Conservation (phyloP, 2,113 vertebrate species). For the Lycaon pictus region DNA sequence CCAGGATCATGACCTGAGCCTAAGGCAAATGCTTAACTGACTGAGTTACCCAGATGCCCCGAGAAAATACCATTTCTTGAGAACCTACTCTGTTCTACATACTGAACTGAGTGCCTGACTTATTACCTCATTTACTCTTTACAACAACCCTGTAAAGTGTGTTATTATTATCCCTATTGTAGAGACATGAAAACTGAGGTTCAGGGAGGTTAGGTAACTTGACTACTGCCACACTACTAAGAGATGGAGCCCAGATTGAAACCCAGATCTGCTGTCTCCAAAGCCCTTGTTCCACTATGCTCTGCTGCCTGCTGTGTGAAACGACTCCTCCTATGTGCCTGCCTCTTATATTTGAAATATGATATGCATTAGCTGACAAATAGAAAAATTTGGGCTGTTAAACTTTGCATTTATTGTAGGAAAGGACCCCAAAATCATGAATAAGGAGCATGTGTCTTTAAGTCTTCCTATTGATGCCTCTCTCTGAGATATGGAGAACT, state of each 20-base stretch:
- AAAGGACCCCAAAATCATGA: neutral
- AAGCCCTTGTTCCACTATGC: neutral
- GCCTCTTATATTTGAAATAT: neutral
- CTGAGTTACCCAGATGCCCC: neutral
- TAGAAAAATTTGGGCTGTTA: conserved; percentile 30
- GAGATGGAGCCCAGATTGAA: neutral
- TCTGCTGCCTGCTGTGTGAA: neutral
- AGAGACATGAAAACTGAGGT: neutral
- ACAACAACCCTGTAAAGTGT: neutral
- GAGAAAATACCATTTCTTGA: conserved; percentile 6
- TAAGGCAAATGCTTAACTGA: neutral
- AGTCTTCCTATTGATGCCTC: neutral
- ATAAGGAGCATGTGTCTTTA: neutral
- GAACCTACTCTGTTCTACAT: neutral
- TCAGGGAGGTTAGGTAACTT: conserved; percentile 6
- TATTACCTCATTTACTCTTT: neutral
- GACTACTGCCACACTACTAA: neutral
- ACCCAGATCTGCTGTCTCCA: neutral
- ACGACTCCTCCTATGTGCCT: neutral
- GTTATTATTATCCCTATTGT: neutral
- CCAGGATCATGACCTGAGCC: neutral
- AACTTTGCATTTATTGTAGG: neutral
- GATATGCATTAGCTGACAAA: conserved; percentile 8
- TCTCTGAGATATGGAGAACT: neutral
- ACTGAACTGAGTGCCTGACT: neutral